A percentile compares a stretch with the other conserved stretches of the same genome.
Conservation (phyloP, 1,140 invertebrate species). For the Micrasema longulum region DNA sequence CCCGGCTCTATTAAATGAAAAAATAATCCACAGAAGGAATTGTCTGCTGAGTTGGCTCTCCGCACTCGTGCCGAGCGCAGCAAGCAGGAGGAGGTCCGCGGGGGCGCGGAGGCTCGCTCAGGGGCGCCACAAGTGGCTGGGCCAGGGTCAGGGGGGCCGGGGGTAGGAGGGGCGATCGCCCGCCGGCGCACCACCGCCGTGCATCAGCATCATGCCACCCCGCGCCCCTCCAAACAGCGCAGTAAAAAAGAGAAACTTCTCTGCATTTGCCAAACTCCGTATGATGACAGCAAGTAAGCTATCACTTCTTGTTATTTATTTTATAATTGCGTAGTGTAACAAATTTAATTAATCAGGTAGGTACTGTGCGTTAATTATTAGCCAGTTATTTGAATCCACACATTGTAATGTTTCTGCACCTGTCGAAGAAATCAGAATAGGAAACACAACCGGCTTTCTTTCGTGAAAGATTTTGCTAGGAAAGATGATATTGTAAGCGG, state of each 20-base stretch:
- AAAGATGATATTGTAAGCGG: too few species aligned
- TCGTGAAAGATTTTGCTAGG: too few species aligned
- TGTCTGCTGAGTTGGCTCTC: slow-evolving; percentile 74
- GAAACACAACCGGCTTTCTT: too few species aligned
- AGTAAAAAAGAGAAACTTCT: slow-evolving; percentile 87
- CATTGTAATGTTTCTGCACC: too few species aligned
- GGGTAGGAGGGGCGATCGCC: slow-evolving; percentile 58
- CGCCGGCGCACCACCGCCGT: slow-evolving; percentile 9
- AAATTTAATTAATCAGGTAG: too few species aligned
- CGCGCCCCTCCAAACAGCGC: slow-evolving; percentile 50
- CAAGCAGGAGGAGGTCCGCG: slow-evolving; percentile 78
- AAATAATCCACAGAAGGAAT: slow-evolving; percentile 71
- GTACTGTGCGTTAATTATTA: too few species aligned
- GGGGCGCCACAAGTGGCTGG: slow-evolving; percentile 9
- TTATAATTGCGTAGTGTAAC: too few species aligned
- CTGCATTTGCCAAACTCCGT: slow-evolving; percentile 94
- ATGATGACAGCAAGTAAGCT: slow-evolving; percentile 88
- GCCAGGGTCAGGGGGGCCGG: slow-evolving; percentile 18
- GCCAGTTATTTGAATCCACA: too few species aligned
- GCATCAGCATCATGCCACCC: slow-evolving; percentile 56
- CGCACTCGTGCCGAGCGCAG: slow-evolving; percentile 77
- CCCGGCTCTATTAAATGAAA: too few species aligned
- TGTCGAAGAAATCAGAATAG: too few species aligned
- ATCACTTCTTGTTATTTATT: background rate
- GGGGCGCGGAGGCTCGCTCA: slow-evolving; percentile 56